Percentiles rank a stretch among this genome's conserved stretches.
Conservation (phyloP, 2,797 vertebrate species). For the Ctenochaetus hawaiiensis region DNA sequence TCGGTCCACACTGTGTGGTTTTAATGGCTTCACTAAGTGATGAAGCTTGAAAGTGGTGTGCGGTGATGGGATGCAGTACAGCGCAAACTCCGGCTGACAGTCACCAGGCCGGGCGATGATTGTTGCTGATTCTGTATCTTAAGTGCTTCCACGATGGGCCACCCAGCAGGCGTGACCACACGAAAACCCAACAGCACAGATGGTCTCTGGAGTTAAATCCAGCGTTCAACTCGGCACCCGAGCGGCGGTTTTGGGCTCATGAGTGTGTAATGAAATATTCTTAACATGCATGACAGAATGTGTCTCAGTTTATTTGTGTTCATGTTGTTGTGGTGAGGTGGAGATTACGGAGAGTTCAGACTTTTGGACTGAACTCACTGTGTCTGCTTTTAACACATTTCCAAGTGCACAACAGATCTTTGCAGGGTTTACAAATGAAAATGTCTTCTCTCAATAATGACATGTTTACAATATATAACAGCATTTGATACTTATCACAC, state of each 20-base stretch:
- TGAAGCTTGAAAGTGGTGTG: slow-evolving; percentile 61
- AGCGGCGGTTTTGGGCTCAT: slow-evolving; percentile 41
- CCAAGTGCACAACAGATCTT: slow-evolving; percentile 34
- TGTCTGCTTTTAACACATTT: slow-evolving; percentile 32
- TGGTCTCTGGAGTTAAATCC: slow-evolving; percentile 33
- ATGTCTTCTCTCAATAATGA: not conserved
- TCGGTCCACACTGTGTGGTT: slow-evolving; percentile 58
- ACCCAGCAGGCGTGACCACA: slow-evolving; percentile 75
- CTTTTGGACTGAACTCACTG: slow-evolving; percentile 12
- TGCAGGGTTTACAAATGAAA: slow-evolving; percentile 34
- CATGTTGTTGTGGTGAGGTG: slow-evolving; percentile 56
- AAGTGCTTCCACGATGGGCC: slow-evolving; percentile 71
- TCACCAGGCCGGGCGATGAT: slow-evolving; percentile 49
- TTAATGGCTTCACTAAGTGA: slow-evolving; percentile 57
- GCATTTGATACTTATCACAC: slow-evolving; percentile 34
- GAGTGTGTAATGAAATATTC: slow-evolving; percentile 50
- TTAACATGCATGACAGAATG: slow-evolving; percentile 48
- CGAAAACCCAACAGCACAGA: slow-evolving; percentile 66
- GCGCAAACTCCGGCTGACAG: slow-evolving; percentile 12
- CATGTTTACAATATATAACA: slow-evolving; percentile 27
- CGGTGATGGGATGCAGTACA: slow-evolving; percentile 20
- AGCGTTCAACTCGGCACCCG: slow-evolving; percentile 22
- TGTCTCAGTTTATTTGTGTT: slow-evolving; percentile 54
- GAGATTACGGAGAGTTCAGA: slow-evolving; percentile 31
- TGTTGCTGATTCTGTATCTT: slow-evolving; percentile 77